Conservation (phyloP, 2,113 vertebrate genomes). For the Apteryx mantelli region DNA sequence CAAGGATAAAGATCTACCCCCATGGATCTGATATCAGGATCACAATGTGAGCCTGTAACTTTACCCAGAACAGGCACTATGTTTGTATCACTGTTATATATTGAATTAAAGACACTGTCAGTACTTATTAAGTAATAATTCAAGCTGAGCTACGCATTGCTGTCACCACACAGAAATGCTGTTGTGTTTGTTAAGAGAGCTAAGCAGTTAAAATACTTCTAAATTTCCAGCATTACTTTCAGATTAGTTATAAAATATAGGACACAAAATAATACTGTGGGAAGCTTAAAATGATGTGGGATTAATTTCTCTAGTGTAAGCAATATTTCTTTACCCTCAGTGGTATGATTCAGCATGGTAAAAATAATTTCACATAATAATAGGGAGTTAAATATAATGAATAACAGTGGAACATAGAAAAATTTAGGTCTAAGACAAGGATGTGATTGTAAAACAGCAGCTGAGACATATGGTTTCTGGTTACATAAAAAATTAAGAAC, state of each 20-base stretch:
- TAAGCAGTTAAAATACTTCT: not conserved
- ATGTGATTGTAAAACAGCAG: not conserved
- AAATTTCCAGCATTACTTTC: not conserved
- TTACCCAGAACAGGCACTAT: not conserved
- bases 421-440: not conserved
- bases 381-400: not conserved
- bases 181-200: not conserved
- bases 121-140: not conserved
- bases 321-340: not conserved
- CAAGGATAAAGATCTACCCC: not conserved
- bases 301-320: not conserved
- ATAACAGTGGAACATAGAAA: not conserved
- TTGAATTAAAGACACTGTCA: not conserved
- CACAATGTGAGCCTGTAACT: not conserved
- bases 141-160: not conserved
- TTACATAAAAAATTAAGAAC: slow-evolving; percentile 11
- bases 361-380: not conserved
- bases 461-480: not conserved
- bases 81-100: not conserved
- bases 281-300: not conserved
- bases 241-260: not conserved
- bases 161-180: not conserved
- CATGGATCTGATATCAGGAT: not conserved
- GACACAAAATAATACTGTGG: not conserved
- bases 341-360: not conserved